phyloP scores from a whole-genome alignment of 1,140 invertebrate genomes.

The Zaprionus africanus region DNA sequence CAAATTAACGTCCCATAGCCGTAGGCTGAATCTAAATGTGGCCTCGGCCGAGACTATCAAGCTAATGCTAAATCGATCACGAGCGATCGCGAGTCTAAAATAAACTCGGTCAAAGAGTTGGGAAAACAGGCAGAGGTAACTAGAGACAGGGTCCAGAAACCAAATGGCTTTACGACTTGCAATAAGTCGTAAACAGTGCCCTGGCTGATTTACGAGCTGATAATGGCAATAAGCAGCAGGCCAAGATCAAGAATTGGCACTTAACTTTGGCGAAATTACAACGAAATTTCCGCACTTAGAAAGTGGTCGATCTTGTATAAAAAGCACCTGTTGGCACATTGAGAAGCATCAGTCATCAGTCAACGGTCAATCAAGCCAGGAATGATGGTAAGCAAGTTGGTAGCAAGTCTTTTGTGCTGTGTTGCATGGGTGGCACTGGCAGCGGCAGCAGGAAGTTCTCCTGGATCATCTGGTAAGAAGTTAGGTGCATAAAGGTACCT shows the following conservation, averaged over 20 bases:
- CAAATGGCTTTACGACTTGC: conserved; percentile 57
- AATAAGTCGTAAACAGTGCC: conserved; percentile 48
- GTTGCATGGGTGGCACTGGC: conserved; percentile 13
- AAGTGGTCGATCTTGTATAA: conserved; percentile 45
- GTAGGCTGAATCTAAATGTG: conserved; percentile 1
- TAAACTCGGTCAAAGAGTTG: conserved; percentile 38
- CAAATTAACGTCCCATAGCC: conserved; percentile 46
- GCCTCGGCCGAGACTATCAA: conserved; percentile 31
- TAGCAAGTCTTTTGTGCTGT: conserved; percentile 29
- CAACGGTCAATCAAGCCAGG: conserved; percentile 17
- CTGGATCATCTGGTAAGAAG: not conserved
- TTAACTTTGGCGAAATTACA: conserved; percentile 35
- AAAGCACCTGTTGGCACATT: conserved; percentile 14
- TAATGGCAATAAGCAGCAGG: conserved; percentile 35
- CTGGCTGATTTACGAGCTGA: conserved; percentile 69
- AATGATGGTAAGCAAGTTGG: conserved; percentile 40
- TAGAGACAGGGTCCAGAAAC: conserved; percentile 25
- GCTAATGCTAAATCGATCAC: conserved; percentile 68
- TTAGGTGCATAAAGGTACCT: not conserved
- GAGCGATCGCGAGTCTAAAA: conserved; percentile 28
- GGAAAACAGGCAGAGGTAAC: conserved; percentile 13
- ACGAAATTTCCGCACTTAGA: conserved; percentile 23
- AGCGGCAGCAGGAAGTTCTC: conserved; percentile 5
- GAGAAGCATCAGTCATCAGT: conserved; percentile 44
- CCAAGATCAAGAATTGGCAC: conserved; percentile 40